Evolutionary conservation across 2,888 invertebrate species (phyloP).

Genomic region (Xestoiulus laeticollis): DNA sequence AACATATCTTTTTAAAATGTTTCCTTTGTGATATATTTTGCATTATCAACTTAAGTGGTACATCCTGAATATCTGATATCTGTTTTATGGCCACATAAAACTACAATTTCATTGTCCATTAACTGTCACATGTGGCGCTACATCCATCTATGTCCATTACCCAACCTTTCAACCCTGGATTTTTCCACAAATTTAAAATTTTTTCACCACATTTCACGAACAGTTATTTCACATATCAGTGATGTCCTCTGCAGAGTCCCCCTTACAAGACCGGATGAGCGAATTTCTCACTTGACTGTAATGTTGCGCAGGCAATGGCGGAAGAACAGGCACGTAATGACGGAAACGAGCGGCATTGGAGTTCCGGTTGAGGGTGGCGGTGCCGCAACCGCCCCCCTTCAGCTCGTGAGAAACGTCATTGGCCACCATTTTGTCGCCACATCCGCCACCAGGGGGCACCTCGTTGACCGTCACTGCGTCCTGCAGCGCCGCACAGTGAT

Average conservation of each 20-base stretch:
- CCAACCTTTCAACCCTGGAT: neutral
- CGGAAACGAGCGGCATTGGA: conserved; percentile 53
- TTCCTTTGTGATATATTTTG: no score
- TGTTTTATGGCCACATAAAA: no score
- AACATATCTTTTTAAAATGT: no score
- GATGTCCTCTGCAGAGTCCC: conserved; percentile 31
- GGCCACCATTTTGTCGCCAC: neutral
- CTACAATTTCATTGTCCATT: no score
- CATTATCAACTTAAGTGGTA: no score
- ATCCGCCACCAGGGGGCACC: neutral
- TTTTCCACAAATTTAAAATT: neutral
- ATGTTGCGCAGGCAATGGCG: conserved; percentile 56
- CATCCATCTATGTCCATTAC: no score
- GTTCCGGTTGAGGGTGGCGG: neutral
- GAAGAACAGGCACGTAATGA: conserved; percentile 56
- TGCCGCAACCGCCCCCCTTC: conserved; percentile 6
- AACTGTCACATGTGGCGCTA: no score
- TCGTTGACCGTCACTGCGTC: neutral
- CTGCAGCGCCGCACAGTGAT: neutral
- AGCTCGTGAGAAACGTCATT: neutral
- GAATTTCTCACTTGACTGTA: conserved; percentile 54
- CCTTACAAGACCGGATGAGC: conserved; percentile 64
- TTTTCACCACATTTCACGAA: neutral
- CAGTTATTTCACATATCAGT: conserved; percentile 46
- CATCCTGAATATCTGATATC: no score